phyloP scores from a whole-genome alignment of 2,797 vertebrate species.

The Chloroceryle amazona region DNA sequence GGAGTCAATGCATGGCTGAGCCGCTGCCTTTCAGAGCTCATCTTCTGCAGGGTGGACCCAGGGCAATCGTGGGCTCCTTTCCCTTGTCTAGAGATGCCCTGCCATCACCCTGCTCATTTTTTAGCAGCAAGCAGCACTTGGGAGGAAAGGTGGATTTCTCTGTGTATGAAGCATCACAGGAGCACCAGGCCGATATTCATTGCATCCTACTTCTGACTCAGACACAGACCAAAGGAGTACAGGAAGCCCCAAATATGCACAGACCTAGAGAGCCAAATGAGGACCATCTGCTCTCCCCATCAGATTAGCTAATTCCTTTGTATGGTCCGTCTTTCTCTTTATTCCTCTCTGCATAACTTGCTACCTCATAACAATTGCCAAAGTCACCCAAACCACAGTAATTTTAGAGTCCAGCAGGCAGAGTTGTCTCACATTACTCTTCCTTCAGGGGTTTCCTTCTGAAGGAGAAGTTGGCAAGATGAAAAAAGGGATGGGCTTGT shows the following conservation, averaged over 20 bases:
- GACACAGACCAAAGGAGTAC: neutral
- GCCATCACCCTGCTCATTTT: neutral
- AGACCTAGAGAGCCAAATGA: neutral
- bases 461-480: constrained; percentile 4
- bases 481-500: constrained; percentile 21
- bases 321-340: neutral
- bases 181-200: neutral
- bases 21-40: neutral
- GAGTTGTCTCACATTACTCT: constrained; percentile 54
- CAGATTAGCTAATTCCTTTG: constrained; percentile 49
- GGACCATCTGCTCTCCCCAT: constrained; percentile 64
- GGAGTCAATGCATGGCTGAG: rapidly evolving
- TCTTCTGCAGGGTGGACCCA: neutral
- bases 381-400: constrained; percentile 68
- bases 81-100: neutral
- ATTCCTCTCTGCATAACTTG: constrained; percentile 15
- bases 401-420: constrained; percentile 61
- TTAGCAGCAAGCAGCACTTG: neutral
- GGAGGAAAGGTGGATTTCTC: neutral
- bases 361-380: constrained; percentile 26
- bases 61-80: neutral
- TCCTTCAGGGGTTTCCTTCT: constrained; percentile 52
- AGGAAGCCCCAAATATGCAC: neutral
- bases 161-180: neutral
- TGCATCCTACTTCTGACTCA: neutral